Evolutionary conservation across 2,888 invertebrate genomes (phyloP).

Genomic region (Sesia bembeciformis): DNA sequence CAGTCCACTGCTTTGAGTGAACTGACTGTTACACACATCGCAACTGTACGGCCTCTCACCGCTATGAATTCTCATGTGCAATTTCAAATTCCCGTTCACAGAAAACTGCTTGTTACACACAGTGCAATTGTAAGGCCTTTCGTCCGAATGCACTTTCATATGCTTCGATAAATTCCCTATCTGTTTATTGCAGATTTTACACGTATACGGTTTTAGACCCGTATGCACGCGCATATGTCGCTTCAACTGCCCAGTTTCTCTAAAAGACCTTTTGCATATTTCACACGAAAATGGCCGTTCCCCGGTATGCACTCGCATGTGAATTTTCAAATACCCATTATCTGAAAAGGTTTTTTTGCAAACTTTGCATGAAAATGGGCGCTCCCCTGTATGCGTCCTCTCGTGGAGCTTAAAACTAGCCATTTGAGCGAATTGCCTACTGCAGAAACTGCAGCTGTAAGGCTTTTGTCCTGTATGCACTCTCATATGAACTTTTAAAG

Average conservation of each 20-base stretch:
- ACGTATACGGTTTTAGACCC: constrained; percentile 52
- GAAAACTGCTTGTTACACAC: constrained; percentile 46
- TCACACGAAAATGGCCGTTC: constrained; percentile 54
- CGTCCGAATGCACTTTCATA: constrained; percentile 49
- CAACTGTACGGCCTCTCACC: constrained; percentile 34
- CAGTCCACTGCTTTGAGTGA: constrained; percentile 35
- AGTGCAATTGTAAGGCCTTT: constrained; percentile 32
- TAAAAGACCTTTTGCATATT: constrained; percentile 45
- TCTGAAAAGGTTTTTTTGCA: constrained; percentile 59
- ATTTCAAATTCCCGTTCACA: constrained; percentile 34
- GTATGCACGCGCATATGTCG: constrained; percentile 51
- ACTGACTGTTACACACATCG: constrained; percentile 31
- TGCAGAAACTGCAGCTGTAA: constrained; percentile 48
- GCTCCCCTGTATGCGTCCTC: constrained; percentile 54
- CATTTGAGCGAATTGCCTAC: constrained; percentile 54
- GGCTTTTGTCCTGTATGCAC: constrained; percentile 58
- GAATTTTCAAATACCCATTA: constrained; percentile 60
- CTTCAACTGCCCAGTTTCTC: constrained; percentile 54
- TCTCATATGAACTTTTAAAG: constrained; percentile 58
- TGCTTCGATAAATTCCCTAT: constrained; percentile 56
- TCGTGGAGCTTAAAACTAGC: constrained; percentile 57
- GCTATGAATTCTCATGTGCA: constrained; percentile 41
- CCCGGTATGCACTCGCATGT: constrained; percentile 55
- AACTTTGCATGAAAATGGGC: constrained; percentile 45
- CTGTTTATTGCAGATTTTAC: constrained; percentile 59